Evolutionary conservation across 2,113 vertebrate species (phyloP), one percentile per base, ranked within the genome.

Genomic region (Galeopterus variegatus): DNA sequence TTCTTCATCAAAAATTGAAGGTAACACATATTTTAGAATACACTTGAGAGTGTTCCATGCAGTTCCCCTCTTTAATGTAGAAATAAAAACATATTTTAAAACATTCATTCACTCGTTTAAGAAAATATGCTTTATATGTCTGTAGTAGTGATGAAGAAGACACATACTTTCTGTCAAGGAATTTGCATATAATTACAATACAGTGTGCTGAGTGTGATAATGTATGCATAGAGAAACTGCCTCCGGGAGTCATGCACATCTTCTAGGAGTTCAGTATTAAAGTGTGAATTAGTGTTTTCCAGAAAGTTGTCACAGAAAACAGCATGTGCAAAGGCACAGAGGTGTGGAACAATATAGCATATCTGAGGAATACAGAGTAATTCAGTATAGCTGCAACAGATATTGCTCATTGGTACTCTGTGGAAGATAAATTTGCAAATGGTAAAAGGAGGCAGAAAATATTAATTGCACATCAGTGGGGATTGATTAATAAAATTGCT

Each of bases 51-150:
- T 36, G 28, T 80, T 62, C 65, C 9, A 5, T 33, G 26, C 8
- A 64, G 7, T 84, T 69, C 8, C 19, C 60, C 13, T 84, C 82
- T 92, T 88, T 91, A 93, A 75, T 64, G 96, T 95, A 93, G 12
- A 88, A 89, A 87, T 28, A 62, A 70, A 85, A 76, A 2, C 12
- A 3, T 73, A 62, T 75, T 83, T 83, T 87, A 36, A 96, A 92
- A 86, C 18, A 75, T 36, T 45, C 0, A 48, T 93, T n/a, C 3
- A 28, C 28, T 79, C 13, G 75, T 70, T 93, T 87, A 83, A 56
- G 10, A 90, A 54, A 28, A 5, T 10, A 48, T 86, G 33, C 4
- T 94, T 14, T 56, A 41, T 28, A 50, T 81, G 23, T 48, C 54
- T 62, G 73, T 5, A 77, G 64, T 31, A 31, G 52, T 41, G 15